phyloP scores from a whole-genome alignment of 2,888 invertebrate species.

The Agapostemon virescens region DNA sequence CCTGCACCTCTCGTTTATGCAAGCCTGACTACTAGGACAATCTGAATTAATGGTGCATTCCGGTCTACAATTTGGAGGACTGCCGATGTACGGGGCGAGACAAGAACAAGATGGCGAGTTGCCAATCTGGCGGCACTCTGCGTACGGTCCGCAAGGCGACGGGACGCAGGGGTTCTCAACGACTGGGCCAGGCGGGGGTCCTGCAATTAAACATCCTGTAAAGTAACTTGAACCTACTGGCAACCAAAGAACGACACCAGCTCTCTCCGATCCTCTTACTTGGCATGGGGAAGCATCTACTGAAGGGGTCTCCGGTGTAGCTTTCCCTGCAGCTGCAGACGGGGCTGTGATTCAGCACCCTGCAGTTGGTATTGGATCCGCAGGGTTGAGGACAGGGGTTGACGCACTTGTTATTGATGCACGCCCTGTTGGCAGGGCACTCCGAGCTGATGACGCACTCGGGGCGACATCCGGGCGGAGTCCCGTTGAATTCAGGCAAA shows the following conservation, averaged over 20 bases:
- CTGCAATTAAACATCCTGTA: constrained; percentile 23
- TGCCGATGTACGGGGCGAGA: constrained; percentile 78
- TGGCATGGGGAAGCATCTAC: constrained; percentile 78
- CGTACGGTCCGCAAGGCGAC: constrained; percentile 84
- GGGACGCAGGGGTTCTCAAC: constrained; percentile 84
- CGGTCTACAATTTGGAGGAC: constrained; percentile 85
- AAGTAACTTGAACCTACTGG: neutral
- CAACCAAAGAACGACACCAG: neutral
- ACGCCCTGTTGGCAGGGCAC: constrained; percentile 88
- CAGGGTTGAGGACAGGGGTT: constrained; percentile 83
- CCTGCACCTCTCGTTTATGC: constrained; percentile 88
- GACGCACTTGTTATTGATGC: constrained; percentile 89
- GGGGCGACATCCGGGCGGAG: constrained; percentile 89
- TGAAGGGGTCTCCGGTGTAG: constrained; percentile 83
- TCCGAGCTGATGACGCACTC: constrained; percentile 91
- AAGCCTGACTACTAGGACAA: constrained; percentile 88
- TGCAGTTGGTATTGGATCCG: constrained; percentile 84
- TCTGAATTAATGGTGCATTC: constrained; percentile 88
- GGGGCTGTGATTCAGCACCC: constrained; percentile 85
- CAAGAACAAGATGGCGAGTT: constrained; percentile 83
- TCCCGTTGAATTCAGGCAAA: constrained; percentile 86
- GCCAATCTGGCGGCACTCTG: constrained; percentile 82
- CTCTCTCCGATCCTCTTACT: constrained; percentile 16
- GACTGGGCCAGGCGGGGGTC: constrained; percentile 36
- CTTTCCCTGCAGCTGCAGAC: constrained; percentile 82